A percentile compares a stretch with the other conserved stretches of the same genome.
Conservation (phyloP, 2,113 vertebrate genomes). For the Rana temporaria region DNA sequence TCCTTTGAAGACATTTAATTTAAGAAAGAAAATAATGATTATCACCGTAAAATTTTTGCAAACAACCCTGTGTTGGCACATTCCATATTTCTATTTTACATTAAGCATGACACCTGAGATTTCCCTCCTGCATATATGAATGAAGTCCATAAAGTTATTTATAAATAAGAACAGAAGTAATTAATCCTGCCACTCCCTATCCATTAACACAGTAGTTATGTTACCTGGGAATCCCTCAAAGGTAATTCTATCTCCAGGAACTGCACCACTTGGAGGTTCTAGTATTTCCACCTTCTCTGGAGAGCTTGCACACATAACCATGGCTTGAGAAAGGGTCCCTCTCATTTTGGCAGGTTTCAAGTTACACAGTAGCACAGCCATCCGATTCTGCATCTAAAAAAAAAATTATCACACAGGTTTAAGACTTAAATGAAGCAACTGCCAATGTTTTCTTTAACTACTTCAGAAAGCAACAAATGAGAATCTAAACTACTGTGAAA, state of each 20-base stretch:
- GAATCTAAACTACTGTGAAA: too few species aligned
- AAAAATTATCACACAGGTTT: neutral
- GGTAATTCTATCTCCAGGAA: slow-evolving; percentile 87
- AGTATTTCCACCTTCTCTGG: slow-evolving; percentile 91
- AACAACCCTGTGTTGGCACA: too few species aligned
- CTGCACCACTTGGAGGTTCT: slow-evolving; percentile 81
- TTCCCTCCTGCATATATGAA: too few species aligned
- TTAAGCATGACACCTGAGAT: too few species aligned
- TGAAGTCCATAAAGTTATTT: too few species aligned
- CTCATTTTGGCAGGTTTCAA: slow-evolving; percentile 91
- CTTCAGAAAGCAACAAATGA: too few species aligned
- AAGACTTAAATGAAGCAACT: neutral
- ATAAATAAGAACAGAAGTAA: too few species aligned
- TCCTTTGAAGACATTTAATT: too few species aligned
- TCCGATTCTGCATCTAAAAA: slow-evolving; percentile 91
- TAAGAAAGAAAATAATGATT: too few species aligned
- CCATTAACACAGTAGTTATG: neutral
- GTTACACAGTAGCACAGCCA: slow-evolving; percentile 92
- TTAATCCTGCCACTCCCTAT: too few species aligned
- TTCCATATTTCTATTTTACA: too few species aligned
- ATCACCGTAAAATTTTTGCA: too few species aligned
- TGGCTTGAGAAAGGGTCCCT: slow-evolving; percentile 89
- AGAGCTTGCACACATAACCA: slow-evolving; percentile 93
- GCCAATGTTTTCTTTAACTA: neutral
- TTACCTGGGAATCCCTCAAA: slow-evolving; percentile 88